These are phyloP conservation scores for Lepidocyrtoides sp. DNA, from an alignment of 2,888 invertebrate genomes.

Conservation along the genomic window DNA sequence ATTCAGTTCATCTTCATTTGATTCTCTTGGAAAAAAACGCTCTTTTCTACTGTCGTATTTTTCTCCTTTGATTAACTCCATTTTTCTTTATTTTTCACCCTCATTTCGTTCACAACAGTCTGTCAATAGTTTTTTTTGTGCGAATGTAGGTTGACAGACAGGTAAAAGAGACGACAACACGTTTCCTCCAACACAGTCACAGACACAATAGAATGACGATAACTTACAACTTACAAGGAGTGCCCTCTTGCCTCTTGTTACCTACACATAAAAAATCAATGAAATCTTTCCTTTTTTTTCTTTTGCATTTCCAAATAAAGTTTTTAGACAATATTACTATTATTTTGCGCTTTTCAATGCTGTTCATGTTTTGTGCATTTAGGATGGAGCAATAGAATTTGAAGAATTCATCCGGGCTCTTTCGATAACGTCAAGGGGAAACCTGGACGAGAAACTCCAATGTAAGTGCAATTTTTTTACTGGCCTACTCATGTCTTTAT, in stretches of 20 bases:
- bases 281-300: not conserved
- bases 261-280: not conserved
- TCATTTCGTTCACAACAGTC: conserved; percentile 53
- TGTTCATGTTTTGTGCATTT: conserved; percentile 18
- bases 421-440: conserved; percentile 99
- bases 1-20: conserved; percentile 51
- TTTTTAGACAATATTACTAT: not conserved
- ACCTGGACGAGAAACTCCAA: conserved; percentile 98
- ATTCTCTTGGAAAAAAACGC: not conserved
- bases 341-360: not conserved
- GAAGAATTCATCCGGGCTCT: conserved; percentile 99
- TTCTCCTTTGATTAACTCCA: conserved; percentile 73
- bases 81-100: conserved; percentile 72
- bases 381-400: conserved; percentile 99
- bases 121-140: conserved; percentile 3
- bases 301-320: not conserved
- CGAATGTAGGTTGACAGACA: conserved; percentile 21
- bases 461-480: conserved; percentile 91
- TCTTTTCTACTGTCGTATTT: conserved; percentile 29
- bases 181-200: not conserved
- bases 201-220: not conserved
- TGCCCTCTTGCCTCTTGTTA: not conserved
- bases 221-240: not conserved
- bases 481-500: not conserved
- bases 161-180: not conserved